Conservation (phyloP, 2,888 invertebrate genomes). For the Aphrophora alni region DNA sequence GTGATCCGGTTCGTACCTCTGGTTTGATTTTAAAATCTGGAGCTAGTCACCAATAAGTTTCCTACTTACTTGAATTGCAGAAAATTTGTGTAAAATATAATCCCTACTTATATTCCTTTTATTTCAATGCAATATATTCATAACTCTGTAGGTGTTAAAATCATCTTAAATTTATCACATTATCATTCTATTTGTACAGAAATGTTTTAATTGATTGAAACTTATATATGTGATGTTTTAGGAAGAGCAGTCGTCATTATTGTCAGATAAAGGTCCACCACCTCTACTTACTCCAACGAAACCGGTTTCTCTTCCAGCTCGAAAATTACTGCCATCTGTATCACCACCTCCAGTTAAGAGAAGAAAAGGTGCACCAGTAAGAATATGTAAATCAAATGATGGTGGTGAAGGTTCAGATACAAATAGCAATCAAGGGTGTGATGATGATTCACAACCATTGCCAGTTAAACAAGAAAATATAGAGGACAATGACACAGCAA, state of each 20-base stretch:
- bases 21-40: no score
- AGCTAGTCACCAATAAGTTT: no score
- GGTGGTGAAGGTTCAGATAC: conserved; percentile 42
- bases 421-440: conserved; percentile 31
- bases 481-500: conserved; percentile 17
- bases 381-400: conserved; percentile 46
- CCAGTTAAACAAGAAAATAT: conserved; percentile 35
- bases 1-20: no score
- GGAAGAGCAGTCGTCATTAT: neutral
- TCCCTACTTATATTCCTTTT: no score
- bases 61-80: no score
- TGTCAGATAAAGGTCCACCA: conserved; percentile 25
- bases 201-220: neutral
- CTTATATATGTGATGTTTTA: neutral
- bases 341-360: conserved; percentile 45
- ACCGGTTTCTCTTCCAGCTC: conserved; percentile 15
- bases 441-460: conserved; percentile 16
- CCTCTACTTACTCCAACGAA: conserved; percentile 42
- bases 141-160: no score
- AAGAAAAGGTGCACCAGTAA: conserved; percentile 50
- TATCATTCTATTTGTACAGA: no score
- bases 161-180: no score
- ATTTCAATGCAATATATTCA: no score
- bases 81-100: no score
- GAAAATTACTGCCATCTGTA: conserved; percentile 21